Percentiles rank a stretch among this genome's conserved stretches.
These are phyloP conservation scores for Drosophila arawakana DNA, from an alignment of 1,140 invertebrate genomes.

Conservation along the genomic window DNA sequence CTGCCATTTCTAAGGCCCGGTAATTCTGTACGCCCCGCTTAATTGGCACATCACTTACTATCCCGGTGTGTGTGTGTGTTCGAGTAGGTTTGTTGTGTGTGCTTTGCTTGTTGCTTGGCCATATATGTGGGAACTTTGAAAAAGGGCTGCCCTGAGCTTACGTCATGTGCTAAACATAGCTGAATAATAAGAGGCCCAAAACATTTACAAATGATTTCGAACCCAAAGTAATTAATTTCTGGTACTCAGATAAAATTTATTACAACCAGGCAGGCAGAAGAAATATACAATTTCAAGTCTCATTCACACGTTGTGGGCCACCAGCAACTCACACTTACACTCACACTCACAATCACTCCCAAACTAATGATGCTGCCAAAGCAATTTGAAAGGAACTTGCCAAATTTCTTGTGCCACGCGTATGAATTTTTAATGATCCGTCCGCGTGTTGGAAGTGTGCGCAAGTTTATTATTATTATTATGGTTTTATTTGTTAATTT, in stretches of 20 bases:
- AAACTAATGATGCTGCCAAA: slow-evolving; percentile 41
- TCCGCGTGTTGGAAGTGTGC: slow-evolving; percentile 75
- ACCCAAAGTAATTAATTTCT: slow-evolving; percentile 55
- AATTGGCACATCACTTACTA: slow-evolving; percentile 49
- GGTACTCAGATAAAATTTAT: slow-evolving; percentile 46
- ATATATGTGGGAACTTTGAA: slow-evolving; percentile 31
- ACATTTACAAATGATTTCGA: slow-evolving; percentile 21
- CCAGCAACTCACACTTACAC: slow-evolving; percentile 3
- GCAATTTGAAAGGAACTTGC: slow-evolving; percentile 55
- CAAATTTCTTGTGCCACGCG: slow-evolving; percentile 75
- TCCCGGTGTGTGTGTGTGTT: not conserved
- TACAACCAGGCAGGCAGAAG: slow-evolving; percentile 43
- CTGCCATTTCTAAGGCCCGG: slow-evolving; percentile 37
- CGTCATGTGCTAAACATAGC: slow-evolving; percentile 64
- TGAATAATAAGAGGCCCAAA: slow-evolving; percentile 11
- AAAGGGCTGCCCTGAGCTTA: slow-evolving; percentile 57
- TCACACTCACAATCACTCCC: slow-evolving; percentile 1
- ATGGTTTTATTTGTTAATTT: slow-evolving; percentile 53
- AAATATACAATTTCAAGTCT: slow-evolving; percentile 37
- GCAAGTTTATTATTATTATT: slow-evolving; percentile 52
- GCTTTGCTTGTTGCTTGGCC: not conserved
- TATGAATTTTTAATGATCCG: slow-evolving; percentile 71
- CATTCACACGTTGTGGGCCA: slow-evolving; percentile 25
- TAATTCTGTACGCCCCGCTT: slow-evolving; percentile 51
- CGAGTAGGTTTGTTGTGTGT: not conserved